Evolutionary conservation across 2,888 invertebrate species (phyloP).

Genomic region (Chrysolina oricalcia): DNA sequence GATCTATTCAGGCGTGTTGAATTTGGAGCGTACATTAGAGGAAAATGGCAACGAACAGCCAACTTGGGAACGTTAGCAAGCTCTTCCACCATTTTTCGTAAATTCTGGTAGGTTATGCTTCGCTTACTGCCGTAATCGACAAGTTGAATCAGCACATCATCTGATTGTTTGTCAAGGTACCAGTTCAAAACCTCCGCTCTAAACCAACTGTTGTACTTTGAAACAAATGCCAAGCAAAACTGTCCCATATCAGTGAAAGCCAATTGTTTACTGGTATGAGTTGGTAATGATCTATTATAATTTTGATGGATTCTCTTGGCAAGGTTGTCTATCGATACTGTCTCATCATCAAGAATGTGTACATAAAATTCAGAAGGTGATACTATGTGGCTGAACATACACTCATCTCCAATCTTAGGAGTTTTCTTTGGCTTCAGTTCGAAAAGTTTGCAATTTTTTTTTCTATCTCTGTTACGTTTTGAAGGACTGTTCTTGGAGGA

Average conservation of each 20-base stretch:
- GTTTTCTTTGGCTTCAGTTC: constrained; percentile 26
- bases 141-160: constrained; percentile 55
- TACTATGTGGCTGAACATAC: constrained; percentile 56
- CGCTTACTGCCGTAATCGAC: constrained; percentile 60
- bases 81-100: constrained; percentile 52
- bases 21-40: constrained; percentile 57
- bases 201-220: constrained; percentile 54
- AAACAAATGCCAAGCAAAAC: constrained; percentile 55
- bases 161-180: constrained; percentile 50
- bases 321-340: constrained; percentile 41
- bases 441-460: constrained; percentile 34
- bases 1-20: constrained; percentile 51
- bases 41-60: constrained; percentile 59
- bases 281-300: constrained; percentile 36
- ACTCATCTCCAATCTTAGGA: constrained; percentile 44
- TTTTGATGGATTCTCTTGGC: constrained; percentile 48
- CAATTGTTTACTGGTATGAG: constrained; percentile 53
- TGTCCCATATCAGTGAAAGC: constrained; percentile 52
- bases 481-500: background rate
- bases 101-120: constrained; percentile 50
- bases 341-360: constrained; percentile 53
- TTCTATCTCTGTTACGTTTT: constrained; percentile 23
- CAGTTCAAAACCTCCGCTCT: constrained; percentile 58
- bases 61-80: constrained; percentile 56
- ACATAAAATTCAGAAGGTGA: constrained; percentile 61